Base-by-base conservation (phyloP, 2,888 invertebrate genomes). In the Achlya flavicornis region DNA sequence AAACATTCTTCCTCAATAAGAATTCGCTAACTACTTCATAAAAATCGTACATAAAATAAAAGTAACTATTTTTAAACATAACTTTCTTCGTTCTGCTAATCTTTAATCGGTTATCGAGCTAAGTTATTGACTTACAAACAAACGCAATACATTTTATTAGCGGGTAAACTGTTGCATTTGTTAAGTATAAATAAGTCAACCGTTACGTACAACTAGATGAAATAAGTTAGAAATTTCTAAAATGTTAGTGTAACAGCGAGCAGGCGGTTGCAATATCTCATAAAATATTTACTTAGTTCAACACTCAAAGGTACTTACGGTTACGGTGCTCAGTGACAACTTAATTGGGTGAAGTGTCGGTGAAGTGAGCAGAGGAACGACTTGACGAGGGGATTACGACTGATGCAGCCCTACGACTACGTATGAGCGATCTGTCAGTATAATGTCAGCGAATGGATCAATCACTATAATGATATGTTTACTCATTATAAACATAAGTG, bases 261-360 rank as follows among this genome's bases (percentile, higher is more conserved):
- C 46, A 46, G 46, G 14, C 43, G 43, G 43, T 43, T 43, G 43
- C 43, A 14, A 43, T 43, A 7, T 64, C 16, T 64, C 68, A 72
- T 72, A 62, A 70, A 74, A 71, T 74, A 71, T 74, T 75, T 67
- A 73, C 72, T 66, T 69, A 63, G 61, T 62, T 66, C 68, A 73
- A 70, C 70, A 57, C 58, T 58, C n/a, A 32, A 59, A 38, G 10
- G 11, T 72, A 75, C 77, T 78, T 77, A 78, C 73, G 76, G 73
- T 85, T 80, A 82, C 79, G 73, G 71, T 72, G 72, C 66, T 72
- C 75, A 84, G 75, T 87, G 91, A 92, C 90, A 91, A 86, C 76
- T 89, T 91, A 88, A 91, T 91, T 86, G 89, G 80, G 75, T 65
- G 64, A 79, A 77, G 79, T 85, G 88, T 88, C 88, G 87, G 75